phyloP scores from a whole-genome alignment of 2,888 invertebrate species.

The Papilio demoleus region DNA sequence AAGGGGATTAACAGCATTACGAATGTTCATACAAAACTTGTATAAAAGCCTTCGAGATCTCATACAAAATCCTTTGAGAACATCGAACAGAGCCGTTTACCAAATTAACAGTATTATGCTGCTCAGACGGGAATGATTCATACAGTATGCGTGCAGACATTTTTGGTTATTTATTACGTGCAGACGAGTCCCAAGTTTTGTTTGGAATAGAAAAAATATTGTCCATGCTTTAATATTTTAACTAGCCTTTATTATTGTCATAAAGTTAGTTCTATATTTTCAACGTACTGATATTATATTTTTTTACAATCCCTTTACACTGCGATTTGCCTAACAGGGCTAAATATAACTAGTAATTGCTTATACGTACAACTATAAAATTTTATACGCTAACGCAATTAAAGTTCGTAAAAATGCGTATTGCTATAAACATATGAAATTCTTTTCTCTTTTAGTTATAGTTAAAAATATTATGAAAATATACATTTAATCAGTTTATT shows the following conservation, averaged over 20 bases:
- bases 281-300: background rate
- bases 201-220: background rate
- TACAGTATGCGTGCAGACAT: conserved; percentile 44
- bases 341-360: conserved; percentile 9
- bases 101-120: conserved; percentile 72
- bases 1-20: conserved; percentile 45
- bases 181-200: background rate
- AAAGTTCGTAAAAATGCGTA: conserved; percentile 21
- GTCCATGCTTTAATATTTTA: no score
- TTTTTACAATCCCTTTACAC: background rate
- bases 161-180: background rate
- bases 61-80: conserved; percentile 56
- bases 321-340: conserved; percentile 13
- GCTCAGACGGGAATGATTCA: conserved; percentile 50
- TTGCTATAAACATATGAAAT: background rate
- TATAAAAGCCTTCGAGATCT: conserved; percentile 43
- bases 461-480: background rate
- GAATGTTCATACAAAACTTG: conserved; percentile 39
- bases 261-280: no score
- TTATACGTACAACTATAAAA: conserved; percentile 17
- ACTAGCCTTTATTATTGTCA: no score
- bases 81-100: conserved; percentile 61
- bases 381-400: conserved; percentile 26
- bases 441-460: background rate
- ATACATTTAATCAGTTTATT: background rate